Base-by-base conservation (phyloP, 2,797 vertebrate species). In the Aldrovandia affinis region DNA sequence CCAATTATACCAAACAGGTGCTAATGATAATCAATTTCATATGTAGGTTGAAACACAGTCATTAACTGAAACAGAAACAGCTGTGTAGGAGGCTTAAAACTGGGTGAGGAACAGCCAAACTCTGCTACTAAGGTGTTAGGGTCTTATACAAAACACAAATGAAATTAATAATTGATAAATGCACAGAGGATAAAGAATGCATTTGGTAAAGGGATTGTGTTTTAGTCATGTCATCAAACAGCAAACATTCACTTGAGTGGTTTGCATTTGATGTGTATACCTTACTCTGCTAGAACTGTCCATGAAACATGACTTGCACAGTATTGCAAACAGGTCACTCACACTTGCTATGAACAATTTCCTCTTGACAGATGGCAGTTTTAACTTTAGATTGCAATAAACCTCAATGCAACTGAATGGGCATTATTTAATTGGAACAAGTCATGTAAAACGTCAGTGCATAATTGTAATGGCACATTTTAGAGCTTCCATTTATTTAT, bases 341-440 rank as follows among this genome's bases (percentile, higher is more conserved):
- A 47, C 12, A 42, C n/a, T 81, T 85, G 30, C 28, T 59, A 42
- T 36, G 30, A 85, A 78, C 54, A 42, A 63, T 75, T 63, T 25
- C 52, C 52, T 22, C 15, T 55, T 10, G 50, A 30, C 33, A 55
- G 39, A 81, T 70, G 65, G 36, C 25, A 54, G 47, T 28, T 22
- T 61, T 57, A 14, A 82, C 42, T 70, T 78, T 89, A 88, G 28
- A 52, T 52, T 87, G 87, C 85, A 91, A 92, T 92, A 88, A 91
- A 90, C 88, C 89, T 86, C 85, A 75, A 86, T 86, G 78, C 44
- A 65, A 82, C 84, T 68, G 47, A 82, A 47, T 78, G n/a, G 44
- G 20, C 20, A 94, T 93, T 89, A 93, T 89, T 92, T 85, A 90
- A 92, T 94, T 89, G 88, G 90, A 92, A 89, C 78, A 87, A 88